Base-by-base conservation (phyloP, 2,797 vertebrate species). In the Sebastes iracundus region DNA sequence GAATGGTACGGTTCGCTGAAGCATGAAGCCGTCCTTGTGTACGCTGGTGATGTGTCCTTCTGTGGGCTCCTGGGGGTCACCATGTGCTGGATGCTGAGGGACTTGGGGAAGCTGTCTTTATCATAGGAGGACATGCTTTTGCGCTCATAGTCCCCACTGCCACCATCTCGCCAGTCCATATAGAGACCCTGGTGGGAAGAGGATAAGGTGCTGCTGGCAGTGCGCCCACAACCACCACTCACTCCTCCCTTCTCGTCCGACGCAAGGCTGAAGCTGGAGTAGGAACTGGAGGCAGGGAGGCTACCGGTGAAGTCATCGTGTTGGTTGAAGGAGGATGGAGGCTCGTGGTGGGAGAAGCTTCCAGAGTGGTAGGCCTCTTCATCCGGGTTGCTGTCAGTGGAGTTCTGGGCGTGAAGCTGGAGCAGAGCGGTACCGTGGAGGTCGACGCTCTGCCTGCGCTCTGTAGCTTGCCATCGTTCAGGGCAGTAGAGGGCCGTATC, bases 401-500 rank as follows among this genome's bases (percentile, higher is more conserved):
- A 98, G 84, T 97, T 97, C 76, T 97, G 97, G 53, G 94, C 93
- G 0, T 95, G 95, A 77, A 97, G 92, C 91, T 97, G 96, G 27
- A 95, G 95, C 61, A 95, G 89, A 0, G 94, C 96, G 4, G 92
- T 94, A 59, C 94, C 96, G 0, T 97, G 96, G 0, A 96, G 95
- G 81, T 98, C 98, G 6, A 95, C 95, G 0, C 97, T 99, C 72
- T 96, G 97, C 61, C 97, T 88, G 28, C 97, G 96, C 80, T 97
- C 93, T 2, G 90, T 91, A 11, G 90, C 96, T 4, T 93, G 95
- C 88, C 95, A 96, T 61, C 95, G 94, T 67, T 97, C 97, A 0
- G 97, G 97, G 87, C 97, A 97, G 89, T 99, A 99, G 60, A 99
- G 97, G 3, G 97, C 97, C 0, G 98, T 97, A 86, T 99, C 98